Percentiles rank a stretch among this genome's conserved stretches.
These are phyloP conservation scores for Hecatera dysodea DNA, from an alignment of 2,888 invertebrate species.

Conservation along the genomic window DNA sequence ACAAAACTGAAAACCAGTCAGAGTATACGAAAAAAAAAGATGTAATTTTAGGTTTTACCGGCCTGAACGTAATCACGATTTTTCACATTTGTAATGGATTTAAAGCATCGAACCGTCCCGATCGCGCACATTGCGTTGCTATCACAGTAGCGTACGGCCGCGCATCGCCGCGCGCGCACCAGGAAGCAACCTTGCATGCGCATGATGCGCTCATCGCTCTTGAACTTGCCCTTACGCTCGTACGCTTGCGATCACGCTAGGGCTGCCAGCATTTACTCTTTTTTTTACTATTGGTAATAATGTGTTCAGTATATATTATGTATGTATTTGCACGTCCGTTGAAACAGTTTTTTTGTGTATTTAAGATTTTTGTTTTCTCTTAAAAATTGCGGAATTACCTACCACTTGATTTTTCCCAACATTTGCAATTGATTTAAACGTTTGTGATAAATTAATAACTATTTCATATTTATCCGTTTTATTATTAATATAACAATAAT, in stretches of 20 bases:
- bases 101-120: constrained; percentile 7
- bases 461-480: background rate
- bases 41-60: background rate
- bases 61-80: background rate
- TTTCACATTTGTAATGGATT: constrained; percentile 5
- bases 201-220: constrained; percentile 81
- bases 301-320: background rate
- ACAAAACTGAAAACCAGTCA: background rate
- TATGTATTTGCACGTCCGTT: background rate
- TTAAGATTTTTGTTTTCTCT: no score
- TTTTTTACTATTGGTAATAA: background rate
- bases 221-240: constrained; percentile 85
- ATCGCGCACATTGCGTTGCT: constrained; percentile 26
- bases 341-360: no score
- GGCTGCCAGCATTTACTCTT: constrained; percentile 43
- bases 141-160: constrained; percentile 59
- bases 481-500: background rate
- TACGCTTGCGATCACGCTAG: constrained; percentile 65
- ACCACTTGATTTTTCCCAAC: background rate
- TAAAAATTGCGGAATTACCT: background rate
- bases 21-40: background rate
- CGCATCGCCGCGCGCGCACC: constrained; percentile 81
- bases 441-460: background rate
- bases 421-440: background rate
- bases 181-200: constrained; percentile 85